Conservation (phyloP, 1,140 invertebrate species). For the Lasaia peninsularis region DNA sequence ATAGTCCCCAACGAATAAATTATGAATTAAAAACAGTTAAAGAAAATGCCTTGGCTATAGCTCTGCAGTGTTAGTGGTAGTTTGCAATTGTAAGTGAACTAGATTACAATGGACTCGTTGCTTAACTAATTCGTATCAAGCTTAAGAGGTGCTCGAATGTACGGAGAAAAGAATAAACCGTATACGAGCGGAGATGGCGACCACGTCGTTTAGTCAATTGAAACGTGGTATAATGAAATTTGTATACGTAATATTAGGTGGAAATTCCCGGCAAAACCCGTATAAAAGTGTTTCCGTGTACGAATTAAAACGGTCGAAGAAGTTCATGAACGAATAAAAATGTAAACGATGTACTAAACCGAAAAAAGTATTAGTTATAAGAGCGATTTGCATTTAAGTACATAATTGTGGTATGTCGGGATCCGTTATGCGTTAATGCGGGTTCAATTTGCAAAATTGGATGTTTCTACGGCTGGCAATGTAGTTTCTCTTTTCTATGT, state of each 20-base stretch:
- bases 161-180: slow-evolving; percentile 43
- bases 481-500: slow-evolving; percentile 39
- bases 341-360: slow-evolving; percentile 50
- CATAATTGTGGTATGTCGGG: slow-evolving; percentile 41
- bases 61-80: slow-evolving; percentile 43
- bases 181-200: slow-evolving; percentile 24
- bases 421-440: slow-evolving; percentile 40
- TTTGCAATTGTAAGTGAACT: slow-evolving; percentile 62
- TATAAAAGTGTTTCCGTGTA: slow-evolving; percentile 60
- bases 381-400: slow-evolving; percentile 53
- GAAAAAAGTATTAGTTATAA: slow-evolving; percentile 39
- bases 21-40: slow-evolving; percentile 27
- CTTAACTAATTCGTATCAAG: slow-evolving; percentile 64
- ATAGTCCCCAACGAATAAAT: not conserved
- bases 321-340: slow-evolving; percentile 46
- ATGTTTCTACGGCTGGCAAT: slow-evolving; percentile 37
- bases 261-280: slow-evolving; percentile 28
- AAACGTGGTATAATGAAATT: slow-evolving; percentile 54
- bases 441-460: slow-evolving; percentile 56
- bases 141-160: slow-evolving; percentile 43
- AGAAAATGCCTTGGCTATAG: slow-evolving; percentile 45
- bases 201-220: slow-evolving; percentile 44
- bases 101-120: slow-evolving; percentile 50
- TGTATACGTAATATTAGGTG: slow-evolving; percentile 43
- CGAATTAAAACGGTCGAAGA: slow-evolving; percentile 40